Evolutionary conservation across 1,140 invertebrate genomes (phyloP), one percentile per base, ranked within the genome.

Genomic region (Ptiloglossa arizonensis): DNA sequence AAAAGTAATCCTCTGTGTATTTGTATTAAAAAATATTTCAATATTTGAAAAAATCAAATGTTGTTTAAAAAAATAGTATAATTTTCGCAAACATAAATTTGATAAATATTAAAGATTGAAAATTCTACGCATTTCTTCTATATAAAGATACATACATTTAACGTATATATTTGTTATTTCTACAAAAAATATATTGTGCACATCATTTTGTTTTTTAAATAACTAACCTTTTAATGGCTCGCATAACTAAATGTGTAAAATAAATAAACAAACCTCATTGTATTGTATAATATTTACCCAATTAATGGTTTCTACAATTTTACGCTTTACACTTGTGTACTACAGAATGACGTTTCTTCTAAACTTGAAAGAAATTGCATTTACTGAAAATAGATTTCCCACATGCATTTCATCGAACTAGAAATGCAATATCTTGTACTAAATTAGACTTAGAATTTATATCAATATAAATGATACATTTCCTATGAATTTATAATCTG

Each of bases 341-440:
- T 19, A 50, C 0, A 50, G 17, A 44, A 19, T 1, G 5, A 52
- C n/a, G 13, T 52, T 38, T 22, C 1, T 56, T 69, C 3, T 17
- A 24, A 4, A 11, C 9, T 38, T 6, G 2, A 19, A 63, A 8
- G 17, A 5, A 41, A 24, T 15, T 13, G 4, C 22, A 19, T 44
- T 11, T 19, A 32, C 22, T 35, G 0, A 17, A 29, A 15, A 41
- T 19, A 44, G 41, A 66, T 38, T 52, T 74, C 71, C 64, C 62
- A 67, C 50, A 27, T 67, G 71, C 62, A 74, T 74, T 74, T 74
- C 71, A 74, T 56, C n/a, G 9, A 74, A 41, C n/a, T n/a, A 56
- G 54, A 67, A 74, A 66, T 74, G 71, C 62, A 74, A 67, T 74
- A 67, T 67, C n/a, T 56, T 67, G 62, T 56, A 67, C 24, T 67